Conservation (phyloP, 2,113 vertebrate species). For the Crypturellus undulatus region DNA sequence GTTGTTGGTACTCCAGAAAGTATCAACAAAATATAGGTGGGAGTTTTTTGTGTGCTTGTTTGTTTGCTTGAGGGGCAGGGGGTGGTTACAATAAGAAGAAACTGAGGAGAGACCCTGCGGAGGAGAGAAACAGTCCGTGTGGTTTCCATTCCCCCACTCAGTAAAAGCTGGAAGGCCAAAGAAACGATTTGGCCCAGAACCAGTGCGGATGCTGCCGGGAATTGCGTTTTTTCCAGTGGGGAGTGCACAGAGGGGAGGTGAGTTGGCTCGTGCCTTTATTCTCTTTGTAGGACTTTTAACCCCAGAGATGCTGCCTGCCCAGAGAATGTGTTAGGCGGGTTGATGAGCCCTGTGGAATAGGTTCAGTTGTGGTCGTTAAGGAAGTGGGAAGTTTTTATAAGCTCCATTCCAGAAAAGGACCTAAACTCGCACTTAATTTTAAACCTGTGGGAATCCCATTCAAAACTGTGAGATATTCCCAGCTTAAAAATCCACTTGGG, state of each 20-base stretch:
- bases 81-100: not conserved
- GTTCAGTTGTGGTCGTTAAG: not conserved
- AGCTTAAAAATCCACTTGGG: not conserved
- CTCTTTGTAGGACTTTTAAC: not conserved
- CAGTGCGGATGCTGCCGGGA: not conserved
- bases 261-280: not conserved
- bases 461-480: not conserved
- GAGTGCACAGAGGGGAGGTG: not conserved
- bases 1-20: not conserved
- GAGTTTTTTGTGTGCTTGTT: no score
- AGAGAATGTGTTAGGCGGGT: not conserved
- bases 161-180: not conserved
- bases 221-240: not conserved
- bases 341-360: not conserved
- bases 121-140: not conserved
- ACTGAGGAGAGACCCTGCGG: not conserved
- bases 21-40: not conserved
- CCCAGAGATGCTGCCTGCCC: not conserved
- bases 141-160: not conserved
- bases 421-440: not conserved
- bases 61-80: no score
- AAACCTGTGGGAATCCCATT: not conserved
- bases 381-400: not conserved
- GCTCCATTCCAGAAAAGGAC: not conserved
- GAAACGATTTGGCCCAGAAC: not conserved